phyloP scores from a whole-genome alignment of 2,888 invertebrate species.

The Asteroscopus sphinx region DNA sequence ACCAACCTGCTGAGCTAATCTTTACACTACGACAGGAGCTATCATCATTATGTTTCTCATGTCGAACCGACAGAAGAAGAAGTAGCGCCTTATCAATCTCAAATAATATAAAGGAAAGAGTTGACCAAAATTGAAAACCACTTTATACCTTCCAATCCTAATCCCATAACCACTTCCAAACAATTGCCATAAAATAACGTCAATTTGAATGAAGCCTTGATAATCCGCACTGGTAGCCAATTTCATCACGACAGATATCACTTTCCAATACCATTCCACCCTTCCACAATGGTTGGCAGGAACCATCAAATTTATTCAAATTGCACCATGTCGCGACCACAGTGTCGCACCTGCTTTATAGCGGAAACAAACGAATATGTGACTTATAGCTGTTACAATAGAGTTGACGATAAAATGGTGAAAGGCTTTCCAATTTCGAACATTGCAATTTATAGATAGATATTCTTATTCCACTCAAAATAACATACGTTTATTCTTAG shows the following conservation, averaged over 20 bases:
- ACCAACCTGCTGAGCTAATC: too few species aligned
- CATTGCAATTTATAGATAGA: conserved; percentile 83
- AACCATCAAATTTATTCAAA: conserved; percentile 89
- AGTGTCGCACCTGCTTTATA: conserved; percentile 79
- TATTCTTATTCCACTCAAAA: conserved; percentile 88
- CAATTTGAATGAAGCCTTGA: conserved; percentile 58
- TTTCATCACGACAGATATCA: conserved; percentile 82
- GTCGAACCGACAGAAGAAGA: too few species aligned
- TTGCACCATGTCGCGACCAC: conserved; percentile 82
- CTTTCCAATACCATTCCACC: conserved; percentile 79
- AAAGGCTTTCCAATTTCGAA: conserved; percentile 70
- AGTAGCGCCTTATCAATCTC: too few species aligned
- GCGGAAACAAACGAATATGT: conserved; percentile 47
- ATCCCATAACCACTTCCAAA: conserved; percentile 22
- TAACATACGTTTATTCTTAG: conserved; percentile 86
- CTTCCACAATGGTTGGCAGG: conserved; percentile 67
- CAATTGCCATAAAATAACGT: conserved; percentile 49
- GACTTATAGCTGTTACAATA: conserved; percentile 27
- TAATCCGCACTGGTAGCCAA: conserved; percentile 77
- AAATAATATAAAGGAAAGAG: too few species aligned
- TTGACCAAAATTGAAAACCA: too few species aligned
- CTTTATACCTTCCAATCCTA: conserved; percentile 27
- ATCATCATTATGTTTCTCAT: too few species aligned
- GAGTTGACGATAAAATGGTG: conserved; percentile 51
- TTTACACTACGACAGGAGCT: too few species aligned